Percentiles rank a stretch among this genome's conserved stretches.
phyloP scores from a whole-genome alignment of 2,888 invertebrate species.

The Palloptera scutellata region DNA sequence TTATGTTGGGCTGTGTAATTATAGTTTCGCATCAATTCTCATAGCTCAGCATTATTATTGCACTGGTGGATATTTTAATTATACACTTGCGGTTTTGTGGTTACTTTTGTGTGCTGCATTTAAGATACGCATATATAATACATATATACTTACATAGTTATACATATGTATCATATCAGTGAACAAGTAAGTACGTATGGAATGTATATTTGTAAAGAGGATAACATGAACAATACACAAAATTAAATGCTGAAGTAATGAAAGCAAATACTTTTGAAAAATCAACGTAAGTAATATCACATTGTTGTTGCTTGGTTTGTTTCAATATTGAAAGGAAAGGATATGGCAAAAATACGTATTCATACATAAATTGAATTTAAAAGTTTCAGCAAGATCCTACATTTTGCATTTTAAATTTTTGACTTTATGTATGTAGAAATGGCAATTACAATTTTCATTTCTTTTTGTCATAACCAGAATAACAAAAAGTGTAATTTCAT shows the following conservation, averaged over 20 bases:
- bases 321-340: neutral
- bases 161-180: neutral
- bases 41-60: slow-evolving; percentile 36
- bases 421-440: slow-evolving; percentile 12
- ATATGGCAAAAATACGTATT: neutral
- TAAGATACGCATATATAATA: slow-evolving; percentile 42
- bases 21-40: slow-evolving; percentile 6
- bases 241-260: slow-evolving; percentile 7
- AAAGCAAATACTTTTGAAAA: neutral
- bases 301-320: neutral
- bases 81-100: slow-evolving; percentile 47
- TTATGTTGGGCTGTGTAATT: no score
- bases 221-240: neutral
- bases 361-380: no score
- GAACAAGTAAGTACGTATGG: neutral
- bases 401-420: neutral
- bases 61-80: slow-evolving; percentile 47
- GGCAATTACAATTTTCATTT: neutral
- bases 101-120: slow-evolving; percentile 40
- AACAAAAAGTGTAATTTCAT: no score
- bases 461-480: no score
- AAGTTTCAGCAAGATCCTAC: neutral
- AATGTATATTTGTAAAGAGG: neutral
- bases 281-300: slow-evolving; percentile 3
- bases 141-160: slow-evolving; percentile 2